Evolutionary conservation across 2,113 vertebrate genomes (phyloP), one percentile per base, ranked within the genome.

Genomic region (Hypocryptadius cinnamomeus): DNA sequence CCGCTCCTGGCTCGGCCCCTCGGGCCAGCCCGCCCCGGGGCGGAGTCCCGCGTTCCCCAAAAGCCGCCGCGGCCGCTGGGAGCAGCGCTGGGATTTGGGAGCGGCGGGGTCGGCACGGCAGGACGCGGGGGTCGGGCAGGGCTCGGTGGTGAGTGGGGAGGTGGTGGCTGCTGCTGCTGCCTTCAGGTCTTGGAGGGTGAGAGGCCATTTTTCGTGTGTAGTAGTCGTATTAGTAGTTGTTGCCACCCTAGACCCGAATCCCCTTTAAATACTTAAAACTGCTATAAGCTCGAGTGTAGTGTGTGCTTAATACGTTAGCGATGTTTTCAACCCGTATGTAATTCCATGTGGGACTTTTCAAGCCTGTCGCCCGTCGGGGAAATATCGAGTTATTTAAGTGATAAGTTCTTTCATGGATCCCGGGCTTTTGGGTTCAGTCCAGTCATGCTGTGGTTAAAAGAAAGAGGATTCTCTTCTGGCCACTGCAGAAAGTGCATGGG

Each of bases 61-160:
- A 89, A 89, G n/a, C 54, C 5, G 69, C 39, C 11, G 37, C 39
- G 19, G 54, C 59, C 12, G 27, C 3, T 13, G 13, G 14, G 8
- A 22, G 44, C 2, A 3, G 30, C 1, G 24, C 15, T 0, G 30
- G 24, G 11, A 9, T 8, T 81, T 10, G 45, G n/a, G 53, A 39
- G n/a, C 19, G 9, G 24, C 2, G 15, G 16, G 11, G 3, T 0
- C 3, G 31, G 22, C 0, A 0, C 8, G 13, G 27, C 2, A 1
- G 59, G 33, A 20, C 22, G 3, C 1, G 9, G 31, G 9, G 21
- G 1, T 30, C 13, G 31, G 13, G 30, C 5, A 22, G 22, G 9
- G 21, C 39, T 27, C 7, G 8, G 40, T 8, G 79, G 87, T 89
- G 64, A 89, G 87, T 77, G 33, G 6, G 31, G 27, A 27, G 12